Evolutionary conservation across 2,797 vertebrate species (phyloP).

Genomic region (Anguilla marmorata): DNA sequence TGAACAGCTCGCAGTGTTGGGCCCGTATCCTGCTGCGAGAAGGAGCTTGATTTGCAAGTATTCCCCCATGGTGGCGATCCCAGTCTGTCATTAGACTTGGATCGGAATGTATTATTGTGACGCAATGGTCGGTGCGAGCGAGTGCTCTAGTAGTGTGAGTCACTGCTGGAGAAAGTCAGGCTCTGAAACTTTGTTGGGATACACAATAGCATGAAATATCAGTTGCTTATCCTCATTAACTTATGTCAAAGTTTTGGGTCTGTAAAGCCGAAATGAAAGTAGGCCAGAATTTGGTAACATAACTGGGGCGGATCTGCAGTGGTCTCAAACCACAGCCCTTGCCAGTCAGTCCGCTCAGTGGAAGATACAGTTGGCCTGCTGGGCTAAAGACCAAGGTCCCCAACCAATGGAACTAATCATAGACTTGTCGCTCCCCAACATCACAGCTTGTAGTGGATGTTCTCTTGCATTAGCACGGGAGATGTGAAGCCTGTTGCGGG

Average conservation of each 20-base stretch:
- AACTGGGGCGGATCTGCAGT: too few relatives aligned
- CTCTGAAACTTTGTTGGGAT: background rate
- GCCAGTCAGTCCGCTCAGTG: too few relatives aligned
- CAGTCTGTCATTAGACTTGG: background rate
- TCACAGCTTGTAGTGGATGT: too few relatives aligned
- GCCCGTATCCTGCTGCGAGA: background rate
- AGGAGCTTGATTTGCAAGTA: background rate
- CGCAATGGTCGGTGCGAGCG: background rate
- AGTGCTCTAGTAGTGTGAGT: background rate
- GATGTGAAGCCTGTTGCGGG: background rate
- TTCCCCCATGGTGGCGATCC: background rate
- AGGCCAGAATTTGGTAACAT: background rate
- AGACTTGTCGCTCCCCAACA: too few relatives aligned
- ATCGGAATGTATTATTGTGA: background rate
- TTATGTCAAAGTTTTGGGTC: background rate
- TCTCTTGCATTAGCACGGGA: background rate
- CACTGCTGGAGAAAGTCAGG: background rate
- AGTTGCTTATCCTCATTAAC: background rate
- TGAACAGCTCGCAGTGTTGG: background rate
- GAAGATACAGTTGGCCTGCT: too few relatives aligned
- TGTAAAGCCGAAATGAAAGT: background rate
- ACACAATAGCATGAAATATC: background rate
- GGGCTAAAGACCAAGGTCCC: too few relatives aligned
- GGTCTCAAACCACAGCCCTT: too few relatives aligned
- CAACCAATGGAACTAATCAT: too few relatives aligned